These are phyloP conservation scores for Metacarcinus magister DNA, from an alignment of 2,888 invertebrate species.

Conservation along the genomic window DNA sequence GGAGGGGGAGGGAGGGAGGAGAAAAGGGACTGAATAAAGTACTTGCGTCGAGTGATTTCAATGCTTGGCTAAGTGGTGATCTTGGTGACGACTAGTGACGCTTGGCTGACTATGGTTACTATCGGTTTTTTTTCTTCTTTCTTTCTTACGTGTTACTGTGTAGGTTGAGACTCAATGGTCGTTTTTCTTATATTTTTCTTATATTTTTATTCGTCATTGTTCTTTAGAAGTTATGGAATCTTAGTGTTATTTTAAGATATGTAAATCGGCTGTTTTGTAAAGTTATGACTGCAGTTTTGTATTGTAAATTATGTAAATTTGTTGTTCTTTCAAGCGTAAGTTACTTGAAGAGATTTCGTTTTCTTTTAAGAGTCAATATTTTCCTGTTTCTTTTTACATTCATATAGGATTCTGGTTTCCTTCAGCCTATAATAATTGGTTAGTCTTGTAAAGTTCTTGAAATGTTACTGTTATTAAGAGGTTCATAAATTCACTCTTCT, in stretches of 20 bases:
- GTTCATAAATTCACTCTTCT: too few species aligned
- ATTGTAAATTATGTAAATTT: background rate
- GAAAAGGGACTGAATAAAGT: background rate
- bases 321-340: too few species aligned
- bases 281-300: background rate
- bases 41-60: background rate
- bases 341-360: background rate
- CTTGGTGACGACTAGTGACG: background rate
- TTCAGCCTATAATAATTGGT: background rate
- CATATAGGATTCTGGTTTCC: background rate
- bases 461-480: too few species aligned
- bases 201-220: background rate
- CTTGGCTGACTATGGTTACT: background rate
- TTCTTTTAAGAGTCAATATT: background rate
- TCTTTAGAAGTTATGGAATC: too few species aligned
- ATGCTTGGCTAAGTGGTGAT: background rate
- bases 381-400: background rate
- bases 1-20: background rate
- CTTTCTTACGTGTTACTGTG: background rate
- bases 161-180: background rate
- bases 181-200: background rate
- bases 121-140: background rate
- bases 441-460: too few species aligned
- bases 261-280: too few species aligned
- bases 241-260: too few species aligned